Conservation (phyloP, 2,888 invertebrate species). For the Criorhina ranunculi region DNA sequence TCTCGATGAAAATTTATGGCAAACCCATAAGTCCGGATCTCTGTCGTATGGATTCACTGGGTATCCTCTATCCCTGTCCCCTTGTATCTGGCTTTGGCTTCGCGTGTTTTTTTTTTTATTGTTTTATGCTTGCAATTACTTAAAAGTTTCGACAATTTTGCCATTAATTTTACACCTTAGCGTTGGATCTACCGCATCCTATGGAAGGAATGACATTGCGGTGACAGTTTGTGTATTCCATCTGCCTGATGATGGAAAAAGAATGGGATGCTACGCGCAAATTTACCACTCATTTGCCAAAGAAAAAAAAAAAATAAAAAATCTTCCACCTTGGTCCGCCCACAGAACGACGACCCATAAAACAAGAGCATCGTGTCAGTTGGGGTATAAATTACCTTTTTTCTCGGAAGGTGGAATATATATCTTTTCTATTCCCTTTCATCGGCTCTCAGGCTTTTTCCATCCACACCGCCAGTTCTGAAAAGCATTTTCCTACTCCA, state of each 20-base stretch:
- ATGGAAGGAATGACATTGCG: background rate
- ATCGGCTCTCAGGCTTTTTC: background rate
- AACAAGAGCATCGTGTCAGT: background rate
- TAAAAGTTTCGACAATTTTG: conserved; percentile 30
- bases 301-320: background rate
- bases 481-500: background rate
- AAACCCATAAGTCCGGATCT: conserved; percentile 29
- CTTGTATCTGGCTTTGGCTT: background rate
- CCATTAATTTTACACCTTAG: conserved; percentile 26
- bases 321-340: background rate
- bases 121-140: conserved; percentile 49
- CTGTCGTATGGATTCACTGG: background rate
- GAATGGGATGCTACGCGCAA: background rate
- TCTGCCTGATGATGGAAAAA: background rate
- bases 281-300: conserved; percentile 1
- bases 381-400: conserved; percentile 38
- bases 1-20: conserved; percentile 51
- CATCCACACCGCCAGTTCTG: background rate
- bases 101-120: background rate
- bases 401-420: conserved; percentile 25
- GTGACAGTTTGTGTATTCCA: conserved; percentile 13
- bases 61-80: background rate
- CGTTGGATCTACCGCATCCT: background rate
- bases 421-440: conserved; percentile 5
- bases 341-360: background rate